phyloP scores from a whole-genome alignment of 2,888 invertebrate species.

The Oscheius sp. region DNA sequence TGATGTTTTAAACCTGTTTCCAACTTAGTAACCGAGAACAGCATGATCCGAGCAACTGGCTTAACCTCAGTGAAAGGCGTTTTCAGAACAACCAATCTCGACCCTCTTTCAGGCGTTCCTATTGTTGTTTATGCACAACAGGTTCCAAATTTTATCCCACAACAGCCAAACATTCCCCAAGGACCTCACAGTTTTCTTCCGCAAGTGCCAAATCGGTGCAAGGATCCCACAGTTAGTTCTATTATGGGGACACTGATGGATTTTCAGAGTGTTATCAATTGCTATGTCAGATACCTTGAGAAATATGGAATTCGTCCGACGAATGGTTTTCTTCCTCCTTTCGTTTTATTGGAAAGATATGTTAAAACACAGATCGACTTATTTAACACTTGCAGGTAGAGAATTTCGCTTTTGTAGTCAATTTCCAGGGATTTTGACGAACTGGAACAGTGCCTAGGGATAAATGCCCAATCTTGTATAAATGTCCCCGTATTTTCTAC shows the following conservation, averaged over 20 bases:
- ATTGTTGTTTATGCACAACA: background rate
- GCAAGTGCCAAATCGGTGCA: constrained; percentile 8
- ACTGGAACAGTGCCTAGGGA: constrained; percentile 29
- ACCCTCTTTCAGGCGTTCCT: background rate
- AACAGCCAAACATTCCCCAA: background rate
- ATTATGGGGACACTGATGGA: background rate
- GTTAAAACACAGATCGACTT: constrained; percentile 31
- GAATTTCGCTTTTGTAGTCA: background rate
- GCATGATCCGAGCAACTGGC: background rate
- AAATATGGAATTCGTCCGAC: constrained; percentile 30
- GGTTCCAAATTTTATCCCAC: background rate
- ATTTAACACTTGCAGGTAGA: constrained; percentile 28
- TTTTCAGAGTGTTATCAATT: constrained; percentile 19
- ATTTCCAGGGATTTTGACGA: constrained; percentile 34
- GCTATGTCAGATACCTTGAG: constrained; percentile 27
- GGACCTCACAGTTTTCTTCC: background rate
- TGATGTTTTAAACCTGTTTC: background rate
- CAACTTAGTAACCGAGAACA: background rate
- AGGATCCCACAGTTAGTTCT: constrained; percentile 3
- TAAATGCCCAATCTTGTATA: constrained; percentile 8
- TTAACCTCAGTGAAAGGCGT: background rate
- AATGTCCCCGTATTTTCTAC: constrained; percentile 17
- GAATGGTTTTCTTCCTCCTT: constrained; percentile 26
- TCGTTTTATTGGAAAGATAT: constrained; percentile 21
- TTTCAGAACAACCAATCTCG: no score